phyloP scores from a whole-genome alignment of 2,888 invertebrate genomes.

The Diogma glabrata region DNA sequence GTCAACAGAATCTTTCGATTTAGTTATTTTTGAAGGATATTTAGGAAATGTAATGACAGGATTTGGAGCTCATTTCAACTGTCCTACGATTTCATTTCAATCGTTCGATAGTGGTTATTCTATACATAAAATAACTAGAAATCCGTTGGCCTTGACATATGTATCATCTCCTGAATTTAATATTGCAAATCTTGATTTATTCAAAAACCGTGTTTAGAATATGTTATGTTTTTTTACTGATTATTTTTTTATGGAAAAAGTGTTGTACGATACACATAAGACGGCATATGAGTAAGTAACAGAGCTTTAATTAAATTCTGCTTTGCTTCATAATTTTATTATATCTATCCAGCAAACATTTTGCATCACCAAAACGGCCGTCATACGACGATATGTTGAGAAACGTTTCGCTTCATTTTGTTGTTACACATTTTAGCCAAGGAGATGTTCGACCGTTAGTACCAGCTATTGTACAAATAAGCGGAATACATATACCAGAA shows the following conservation, averaged over 20 bases:
- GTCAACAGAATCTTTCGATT: constrained; percentile 13
- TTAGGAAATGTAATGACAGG: constrained; percentile 7
- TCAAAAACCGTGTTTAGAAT: constrained; percentile 3
- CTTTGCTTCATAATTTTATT: no score
- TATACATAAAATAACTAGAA: constrained; percentile 34
- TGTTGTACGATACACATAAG: background rate
- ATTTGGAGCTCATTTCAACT: background rate
- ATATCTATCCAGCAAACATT: constrained; percentile 36
- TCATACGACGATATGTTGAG: constrained; percentile 24
- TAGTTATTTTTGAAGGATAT: constrained; percentile 4
- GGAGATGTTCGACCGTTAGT: constrained; percentile 31
- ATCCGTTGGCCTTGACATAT: constrained; percentile 37
- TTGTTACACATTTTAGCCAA: constrained; percentile 32
- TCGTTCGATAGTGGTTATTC: background rate
- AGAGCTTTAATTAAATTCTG: no score
- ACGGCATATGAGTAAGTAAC: no score
- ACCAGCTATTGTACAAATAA: constrained; percentile 35
- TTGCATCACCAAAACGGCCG: constrained; percentile 16
- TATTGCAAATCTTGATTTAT: background rate
- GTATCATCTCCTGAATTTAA: constrained; percentile 31
- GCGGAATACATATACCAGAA: constrained; percentile 33
- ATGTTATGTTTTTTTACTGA: background rate
- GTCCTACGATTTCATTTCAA: background rate
- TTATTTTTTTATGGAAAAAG: background rate
- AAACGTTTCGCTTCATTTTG: constrained; percentile 28